Evolutionary conservation across 92 coral and sea anemone genomes (phyloP), one percentile per base, ranked within the genome.

Genomic region (Nematostella vectensis): DNA sequence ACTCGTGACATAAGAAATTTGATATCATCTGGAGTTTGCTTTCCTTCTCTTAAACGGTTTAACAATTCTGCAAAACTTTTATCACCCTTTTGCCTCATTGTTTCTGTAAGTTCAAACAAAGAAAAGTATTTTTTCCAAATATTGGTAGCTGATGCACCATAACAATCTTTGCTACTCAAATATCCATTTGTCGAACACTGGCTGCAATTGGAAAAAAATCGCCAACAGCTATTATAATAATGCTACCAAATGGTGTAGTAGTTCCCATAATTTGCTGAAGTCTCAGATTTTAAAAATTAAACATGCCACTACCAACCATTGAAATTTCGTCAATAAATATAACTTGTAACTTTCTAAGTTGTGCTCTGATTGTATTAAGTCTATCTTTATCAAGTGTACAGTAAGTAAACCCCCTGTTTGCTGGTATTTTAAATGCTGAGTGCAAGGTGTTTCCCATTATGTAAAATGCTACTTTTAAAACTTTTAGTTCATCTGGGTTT

Each of bases 1-100:
- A 69, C 62, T 56, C 70, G 62, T 0, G 63, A 29, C 42, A 55
- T 55, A 27, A 57, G 10, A n/a, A n/a, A n/a, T n/a, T n/a, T n/a
- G 22, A 61, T 76, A 31, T 70, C 79, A 38, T 71, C 25, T 44
- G 50, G 12, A n/a, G 62, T 55, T 24, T 76, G 83, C 4, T 59
- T 76, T 12, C 83, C 77, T 50, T 70, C 73, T 77, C 73, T 63
- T 24, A 77, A 57, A 16, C 78, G 33, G 71, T 70, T 77, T 36
- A 76, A 76, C 27, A 76, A 61, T 27, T 76, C 65, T 33, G 82
- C 82, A 76, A 76, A 69, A 6, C n/a, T 30, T 55, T 69, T 76
- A 39, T 77, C 62, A 23, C 69, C 83, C 58, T 61, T 54, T 53
- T 77, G 79, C 31, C 79, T 77, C 73, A 70, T 71, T 15, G 62